phyloP scores from a whole-genome alignment of 2,888 invertebrate species.

The Erpobdella octoculata region DNA sequence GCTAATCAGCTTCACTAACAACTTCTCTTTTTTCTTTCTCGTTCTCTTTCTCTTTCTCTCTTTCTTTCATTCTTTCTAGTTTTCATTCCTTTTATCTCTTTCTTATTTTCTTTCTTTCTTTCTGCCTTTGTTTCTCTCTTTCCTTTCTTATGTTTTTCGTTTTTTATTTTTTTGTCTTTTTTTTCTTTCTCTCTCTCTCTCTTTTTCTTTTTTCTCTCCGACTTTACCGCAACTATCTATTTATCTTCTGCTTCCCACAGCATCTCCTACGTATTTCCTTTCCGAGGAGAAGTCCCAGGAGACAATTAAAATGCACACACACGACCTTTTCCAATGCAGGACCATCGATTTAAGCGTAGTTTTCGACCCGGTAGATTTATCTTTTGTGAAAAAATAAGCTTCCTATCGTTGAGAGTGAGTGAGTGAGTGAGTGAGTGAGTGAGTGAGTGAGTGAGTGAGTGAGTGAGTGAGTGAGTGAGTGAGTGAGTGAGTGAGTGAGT shows the following conservation, averaged over 20 bases:
- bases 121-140: background rate
- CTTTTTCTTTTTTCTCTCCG: background rate
- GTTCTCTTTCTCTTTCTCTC: too few species aligned
- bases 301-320: background rate
- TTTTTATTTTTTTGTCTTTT: background rate
- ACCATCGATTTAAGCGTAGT: background rate
- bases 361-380: background rate
- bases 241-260: background rate
- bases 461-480: too few species aligned
- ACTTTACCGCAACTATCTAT: background rate
- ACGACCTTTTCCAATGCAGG: background rate
- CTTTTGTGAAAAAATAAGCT: background rate
- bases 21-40: too few species aligned
- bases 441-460: too few species aligned
- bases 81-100: background rate
- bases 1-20: background rate
- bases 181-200: background rate
- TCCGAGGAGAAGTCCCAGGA: background rate
- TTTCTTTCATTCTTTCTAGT: background rate
- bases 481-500: conserved; percentile 1
- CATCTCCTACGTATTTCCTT: background rate
- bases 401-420: background rate
- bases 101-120: too few species aligned
- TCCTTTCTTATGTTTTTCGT: background rate
- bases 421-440: background rate